Conservation (phyloP, 2,888 invertebrate genomes). For the Hetaerina titia region DNA sequence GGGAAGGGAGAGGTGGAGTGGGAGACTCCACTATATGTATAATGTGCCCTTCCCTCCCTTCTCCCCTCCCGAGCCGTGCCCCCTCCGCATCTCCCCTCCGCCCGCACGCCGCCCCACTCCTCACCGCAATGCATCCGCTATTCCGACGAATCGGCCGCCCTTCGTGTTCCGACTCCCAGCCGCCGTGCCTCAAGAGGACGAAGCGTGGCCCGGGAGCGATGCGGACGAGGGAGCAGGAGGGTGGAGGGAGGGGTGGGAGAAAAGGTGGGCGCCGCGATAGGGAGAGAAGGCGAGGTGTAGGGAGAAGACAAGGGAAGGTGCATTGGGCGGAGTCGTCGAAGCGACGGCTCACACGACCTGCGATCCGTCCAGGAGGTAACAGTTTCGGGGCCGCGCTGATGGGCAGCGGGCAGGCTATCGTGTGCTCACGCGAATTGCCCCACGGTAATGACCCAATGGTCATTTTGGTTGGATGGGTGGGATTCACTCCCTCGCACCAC, state of each 20-base stretch:
- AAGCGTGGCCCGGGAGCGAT: neutral
- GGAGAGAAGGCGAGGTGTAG: neutral
- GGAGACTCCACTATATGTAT: no score
- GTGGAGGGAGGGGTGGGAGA: no score
- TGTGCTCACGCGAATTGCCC: no score
- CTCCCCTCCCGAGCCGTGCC: neutral
- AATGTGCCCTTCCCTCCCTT: neutral
- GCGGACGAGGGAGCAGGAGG: neutral
- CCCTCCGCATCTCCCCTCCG: neutral
- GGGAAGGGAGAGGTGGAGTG: no score
- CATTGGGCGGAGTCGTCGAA: neutral
- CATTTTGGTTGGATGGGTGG: no score
- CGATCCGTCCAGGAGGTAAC: neutral
- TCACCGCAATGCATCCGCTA: neutral
- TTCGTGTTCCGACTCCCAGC: neutral
- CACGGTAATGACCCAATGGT: no score
- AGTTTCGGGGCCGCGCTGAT: neutral
- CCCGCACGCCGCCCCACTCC: neutral
- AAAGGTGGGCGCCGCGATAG: neutral
- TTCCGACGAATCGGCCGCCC: neutral
- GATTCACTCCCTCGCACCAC: no score
- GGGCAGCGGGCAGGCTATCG: no score
- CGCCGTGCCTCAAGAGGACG: conserved; percentile 11
- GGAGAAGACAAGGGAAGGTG: neutral
- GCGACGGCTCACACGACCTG: neutral